Evolutionary conservation across 2,113 vertebrate genomes (phyloP).

Genomic region (Chionis minor): DNA sequence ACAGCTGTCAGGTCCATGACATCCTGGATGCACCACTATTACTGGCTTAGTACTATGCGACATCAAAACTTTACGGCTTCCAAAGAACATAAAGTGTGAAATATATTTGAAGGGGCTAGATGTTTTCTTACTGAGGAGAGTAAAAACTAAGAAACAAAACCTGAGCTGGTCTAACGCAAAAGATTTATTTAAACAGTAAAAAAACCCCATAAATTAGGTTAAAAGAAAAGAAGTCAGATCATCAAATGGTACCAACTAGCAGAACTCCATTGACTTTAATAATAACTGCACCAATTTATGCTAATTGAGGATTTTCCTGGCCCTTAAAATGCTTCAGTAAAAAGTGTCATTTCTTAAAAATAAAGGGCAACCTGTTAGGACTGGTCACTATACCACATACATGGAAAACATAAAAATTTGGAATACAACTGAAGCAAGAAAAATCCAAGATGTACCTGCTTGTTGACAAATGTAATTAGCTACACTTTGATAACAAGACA

Average conservation of each 20-base stretch:
- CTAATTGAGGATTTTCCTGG: background rate
- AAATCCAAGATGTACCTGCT: background rate
- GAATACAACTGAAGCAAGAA: background rate
- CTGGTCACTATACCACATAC: rapidly evolving
- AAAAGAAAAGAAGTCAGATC: background rate
- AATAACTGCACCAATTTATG: background rate
- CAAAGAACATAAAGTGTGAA: no score
- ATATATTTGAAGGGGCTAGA: no score
- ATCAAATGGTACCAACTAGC: background rate
- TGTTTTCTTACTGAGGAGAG: no score
- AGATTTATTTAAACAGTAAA: background rate
- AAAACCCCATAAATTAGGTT: background rate
- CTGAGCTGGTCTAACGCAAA: no score
- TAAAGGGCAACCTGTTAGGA: background rate
- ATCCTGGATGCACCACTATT: no score
- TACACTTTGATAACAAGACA: background rate
- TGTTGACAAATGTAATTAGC: background rate
- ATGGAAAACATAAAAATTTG: background rate
- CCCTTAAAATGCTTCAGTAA: background rate
- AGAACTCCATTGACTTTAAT: background rate
- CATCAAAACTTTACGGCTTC: no score
- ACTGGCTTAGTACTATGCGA: no score
- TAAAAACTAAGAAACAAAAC: no score
- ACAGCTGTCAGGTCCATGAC: no score
- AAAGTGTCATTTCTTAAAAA: background rate